A percentile compares a stretch with the other conserved stretches of the same genome.
Conservation (phyloP, 2,888 invertebrate species). For the Anoplius nigerrimus region DNA sequence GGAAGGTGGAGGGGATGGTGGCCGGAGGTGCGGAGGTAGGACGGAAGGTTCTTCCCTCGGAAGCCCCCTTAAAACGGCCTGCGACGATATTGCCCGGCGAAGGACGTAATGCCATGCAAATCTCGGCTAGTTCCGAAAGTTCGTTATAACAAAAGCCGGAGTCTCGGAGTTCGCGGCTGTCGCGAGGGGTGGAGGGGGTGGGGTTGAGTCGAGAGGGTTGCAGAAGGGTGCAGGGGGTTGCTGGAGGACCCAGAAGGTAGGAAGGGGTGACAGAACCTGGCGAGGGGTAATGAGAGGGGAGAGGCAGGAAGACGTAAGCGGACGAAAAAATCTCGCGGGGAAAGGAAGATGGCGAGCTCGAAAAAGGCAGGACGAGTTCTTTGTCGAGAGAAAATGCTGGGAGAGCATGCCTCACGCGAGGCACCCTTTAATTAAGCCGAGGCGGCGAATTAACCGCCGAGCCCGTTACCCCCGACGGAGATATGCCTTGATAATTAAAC, state of each 20-base stretch:
- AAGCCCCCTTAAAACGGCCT: constrained; percentile 56
- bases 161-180: constrained; percentile 36
- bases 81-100: constrained; percentile 47
- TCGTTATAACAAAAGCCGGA: constrained; percentile 59
- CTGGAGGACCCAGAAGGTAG: too few relatives aligned
- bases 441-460: constrained; percentile 30
- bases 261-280: background rate
- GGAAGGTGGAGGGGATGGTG: too few relatives aligned
- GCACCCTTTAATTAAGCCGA: constrained; percentile 43
- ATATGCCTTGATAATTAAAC: constrained; percentile 29
- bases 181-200: constrained; percentile 4
- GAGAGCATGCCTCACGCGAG: constrained; percentile 30
- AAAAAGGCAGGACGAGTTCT: constrained; percentile 3
- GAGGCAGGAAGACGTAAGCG: background rate
- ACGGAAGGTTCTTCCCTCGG: constrained; percentile 36
- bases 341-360: constrained; percentile 7
- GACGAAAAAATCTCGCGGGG: constrained; percentile 20
- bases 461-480: background rate
- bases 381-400: constrained; percentile 1
- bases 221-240: background rate
- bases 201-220: background rate
- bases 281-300: constrained; percentile 15
- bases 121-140: constrained; percentile 65
- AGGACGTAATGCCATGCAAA: constrained; percentile 62
- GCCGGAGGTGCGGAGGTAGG: too few relatives aligned